These are phyloP conservation scores for Diloba caeruleocephala DNA, from an alignment of 2,888 invertebrate genomes.

Conservation along the genomic window DNA sequence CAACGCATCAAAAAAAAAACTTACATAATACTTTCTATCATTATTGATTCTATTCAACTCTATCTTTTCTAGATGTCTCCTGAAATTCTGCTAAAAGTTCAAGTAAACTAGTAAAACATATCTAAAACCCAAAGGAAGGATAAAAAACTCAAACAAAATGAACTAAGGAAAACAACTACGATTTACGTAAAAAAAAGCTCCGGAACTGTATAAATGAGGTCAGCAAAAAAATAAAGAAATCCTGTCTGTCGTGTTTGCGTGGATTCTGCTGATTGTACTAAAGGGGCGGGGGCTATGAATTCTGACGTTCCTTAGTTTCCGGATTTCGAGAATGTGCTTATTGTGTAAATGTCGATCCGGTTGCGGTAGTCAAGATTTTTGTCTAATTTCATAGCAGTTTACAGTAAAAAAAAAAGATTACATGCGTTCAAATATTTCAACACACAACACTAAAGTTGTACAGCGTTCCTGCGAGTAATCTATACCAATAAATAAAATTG, in stretches of 20 bases:
- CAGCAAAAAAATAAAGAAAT: conserved; percentile 38
- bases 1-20: too few relatives aligned
- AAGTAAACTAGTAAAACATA: neutral
- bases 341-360: conserved; percentile 15
- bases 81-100: neutral
- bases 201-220: conserved; percentile 41
- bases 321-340: neutral
- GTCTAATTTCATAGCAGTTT: too few relatives aligned
- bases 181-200: conserved; percentile 18
- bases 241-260: conserved; percentile 37
- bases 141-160: conserved; percentile 10
- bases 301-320: conserved; percentile 11
- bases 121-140: neutral
- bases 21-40: too few relatives aligned
- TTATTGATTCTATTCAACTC: too few relatives aligned
- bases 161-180: conserved; percentile 10
- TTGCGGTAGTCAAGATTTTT: neutral
- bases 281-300: neutral
- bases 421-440: too few relatives aligned
- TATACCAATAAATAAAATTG: too few relatives aligned
- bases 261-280: conserved; percentile 45
- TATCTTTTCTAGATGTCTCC: too few relatives aligned
- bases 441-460: too few relatives aligned
- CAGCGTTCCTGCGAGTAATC: too few relatives aligned
- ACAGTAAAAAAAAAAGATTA: too few relatives aligned